Conservation (phyloP, 2,797 vertebrate species). For the Betta splendens region DNA sequence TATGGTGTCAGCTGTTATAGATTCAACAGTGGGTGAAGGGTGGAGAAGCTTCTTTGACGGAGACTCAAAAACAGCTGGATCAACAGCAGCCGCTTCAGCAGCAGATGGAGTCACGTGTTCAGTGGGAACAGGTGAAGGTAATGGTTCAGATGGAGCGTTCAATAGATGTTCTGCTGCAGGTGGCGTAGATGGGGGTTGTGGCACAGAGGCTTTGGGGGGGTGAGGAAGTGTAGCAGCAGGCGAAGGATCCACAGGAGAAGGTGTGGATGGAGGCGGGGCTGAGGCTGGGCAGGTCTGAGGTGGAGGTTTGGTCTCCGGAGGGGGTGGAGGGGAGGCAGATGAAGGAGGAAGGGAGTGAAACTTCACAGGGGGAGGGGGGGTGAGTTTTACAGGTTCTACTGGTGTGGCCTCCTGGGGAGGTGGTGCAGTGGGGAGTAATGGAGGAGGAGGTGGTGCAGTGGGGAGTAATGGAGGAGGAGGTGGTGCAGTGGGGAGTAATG, state of each 20-base stretch:
- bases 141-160: conserved; percentile 4
- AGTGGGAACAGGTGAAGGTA: conserved; percentile 14
- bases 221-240: conserved; percentile 10
- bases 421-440: conserved; percentile 15
- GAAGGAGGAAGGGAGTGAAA: conserved; percentile 49
- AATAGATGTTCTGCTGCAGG: background rate
- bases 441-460: conserved; percentile 20
- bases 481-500: conserved; percentile 1
- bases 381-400: conserved; percentile 39
- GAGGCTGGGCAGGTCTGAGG: conserved; percentile 3
- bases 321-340: conserved; percentile 5
- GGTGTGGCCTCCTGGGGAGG: conserved; percentile 33
- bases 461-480: conserved; percentile 20
- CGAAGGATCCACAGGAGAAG: conserved; percentile 18
- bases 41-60: conserved; percentile 12
- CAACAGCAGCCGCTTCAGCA: too few species aligned
- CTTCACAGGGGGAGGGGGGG: conserved; percentile 52
- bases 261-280: conserved; percentile 12
- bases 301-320: conserved; percentile 12
- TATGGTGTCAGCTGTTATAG: conserved; percentile 21
- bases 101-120: conserved; percentile 14
- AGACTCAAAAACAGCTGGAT: too few species aligned
- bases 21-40: conserved; percentile 11
- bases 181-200: conserved; percentile 9
- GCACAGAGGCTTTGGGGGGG: conserved; percentile 23